Conservation (phyloP, 2,113 vertebrate species). For the Hippopotamus amphibius region DNA sequence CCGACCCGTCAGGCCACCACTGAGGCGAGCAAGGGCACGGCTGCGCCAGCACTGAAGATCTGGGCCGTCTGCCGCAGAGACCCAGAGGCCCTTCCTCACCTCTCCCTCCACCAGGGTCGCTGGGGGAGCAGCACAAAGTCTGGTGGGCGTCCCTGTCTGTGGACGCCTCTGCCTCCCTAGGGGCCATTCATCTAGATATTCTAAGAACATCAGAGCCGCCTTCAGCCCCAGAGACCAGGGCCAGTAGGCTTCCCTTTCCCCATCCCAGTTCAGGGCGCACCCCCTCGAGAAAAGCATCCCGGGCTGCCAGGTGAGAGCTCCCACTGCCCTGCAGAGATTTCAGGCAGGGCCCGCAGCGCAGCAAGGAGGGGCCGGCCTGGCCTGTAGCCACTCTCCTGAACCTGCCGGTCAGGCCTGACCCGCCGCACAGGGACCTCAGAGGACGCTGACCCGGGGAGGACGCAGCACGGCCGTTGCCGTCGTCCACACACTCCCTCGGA, state of each 20-base stretch:
- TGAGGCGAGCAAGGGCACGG: fast-evolving
- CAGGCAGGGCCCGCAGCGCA: not conserved
- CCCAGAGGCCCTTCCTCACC: too few species aligned
- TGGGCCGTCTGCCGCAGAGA: not conserved
- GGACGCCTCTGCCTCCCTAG: not conserved
- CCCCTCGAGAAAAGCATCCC: fast-evolving
- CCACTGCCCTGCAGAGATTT: not conserved
- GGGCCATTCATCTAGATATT: fast-evolving
- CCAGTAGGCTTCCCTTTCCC: not conserved
- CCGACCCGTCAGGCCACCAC: not conserved
- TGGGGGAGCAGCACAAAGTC: not conserved
- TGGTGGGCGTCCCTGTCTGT: not conserved
- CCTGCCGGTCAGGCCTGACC: fast-evolving
- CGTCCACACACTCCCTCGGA: not conserved
- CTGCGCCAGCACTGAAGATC: not conserved
- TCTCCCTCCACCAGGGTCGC: not conserved
- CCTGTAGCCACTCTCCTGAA: not conserved
- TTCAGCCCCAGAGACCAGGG: not conserved
- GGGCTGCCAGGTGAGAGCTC: not conserved
- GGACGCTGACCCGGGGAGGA: not conserved
- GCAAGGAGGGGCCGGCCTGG: too few species aligned
- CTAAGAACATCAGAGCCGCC: not conserved
- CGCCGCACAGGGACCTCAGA: not conserved
- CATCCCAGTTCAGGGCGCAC: not conserved
- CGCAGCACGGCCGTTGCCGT: not conserved